Conservation (phyloP, 2,797 vertebrate species). For the Xiphophorus birchmanni region DNA sequence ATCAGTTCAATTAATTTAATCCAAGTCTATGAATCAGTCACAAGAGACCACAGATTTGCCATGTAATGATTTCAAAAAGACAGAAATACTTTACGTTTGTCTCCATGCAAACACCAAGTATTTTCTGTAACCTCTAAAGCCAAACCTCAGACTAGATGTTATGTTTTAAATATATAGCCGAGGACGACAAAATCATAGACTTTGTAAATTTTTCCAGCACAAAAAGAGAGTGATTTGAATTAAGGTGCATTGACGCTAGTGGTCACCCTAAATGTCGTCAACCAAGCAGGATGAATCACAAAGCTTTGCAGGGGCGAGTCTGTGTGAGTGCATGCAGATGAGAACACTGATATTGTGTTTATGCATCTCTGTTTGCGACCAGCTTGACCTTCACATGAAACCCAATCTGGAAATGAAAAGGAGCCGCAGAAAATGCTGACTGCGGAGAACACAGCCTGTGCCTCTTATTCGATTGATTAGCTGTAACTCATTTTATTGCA, state of each 20-base stretch:
- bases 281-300: conserved; percentile 40
- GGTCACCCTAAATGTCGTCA: conserved; percentile 25
- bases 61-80: neutral
- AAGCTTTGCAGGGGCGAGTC: conserved; percentile 39
- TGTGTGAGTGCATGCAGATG: conserved; percentile 31
- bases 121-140: conserved; percentile 5
- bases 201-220: conserved; percentile 21
- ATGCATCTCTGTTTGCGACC: conserved; percentile 53
- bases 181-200: conserved; percentile 14
- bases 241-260: conserved; percentile 15
- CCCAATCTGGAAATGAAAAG: conserved; percentile 74
- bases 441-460: conserved; percentile 41
- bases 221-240: conserved; percentile 30
- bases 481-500: conserved; percentile 72
- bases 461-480: conserved; percentile 72
- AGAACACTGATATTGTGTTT: conserved; percentile 27
- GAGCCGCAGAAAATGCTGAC: conserved; percentile 73
- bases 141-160: neutral
- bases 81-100: neutral
- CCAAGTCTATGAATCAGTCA: too few relatives aligned
- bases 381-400: conserved; percentile 77
- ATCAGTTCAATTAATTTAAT: too few relatives aligned
- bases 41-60: neutral
- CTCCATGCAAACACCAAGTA: conserved; percentile 10
- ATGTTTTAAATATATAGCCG: neutral